Evolutionary conservation across 2,113 vertebrate species (phyloP).

Genomic region (Periophthalmus modestus): DNA sequence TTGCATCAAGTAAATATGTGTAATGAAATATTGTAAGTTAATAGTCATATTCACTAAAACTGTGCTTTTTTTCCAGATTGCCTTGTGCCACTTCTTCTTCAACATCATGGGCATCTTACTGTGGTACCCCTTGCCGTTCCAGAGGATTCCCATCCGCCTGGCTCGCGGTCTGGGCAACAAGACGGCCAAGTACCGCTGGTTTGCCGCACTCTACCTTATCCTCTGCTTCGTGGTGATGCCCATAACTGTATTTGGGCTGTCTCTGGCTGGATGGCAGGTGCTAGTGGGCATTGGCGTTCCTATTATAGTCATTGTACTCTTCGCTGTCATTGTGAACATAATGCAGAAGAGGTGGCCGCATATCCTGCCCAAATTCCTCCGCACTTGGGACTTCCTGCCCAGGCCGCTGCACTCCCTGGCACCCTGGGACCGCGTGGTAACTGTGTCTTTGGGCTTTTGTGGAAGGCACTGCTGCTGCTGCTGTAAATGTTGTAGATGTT

Average conservation of each 20-base stretch:
- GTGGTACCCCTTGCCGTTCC: slow-evolving; percentile 90
- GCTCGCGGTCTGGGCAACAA: slow-evolving; percentile 83
- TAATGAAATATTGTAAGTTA: no score
- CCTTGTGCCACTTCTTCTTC: slow-evolving; percentile 97
- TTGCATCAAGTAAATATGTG: no score
- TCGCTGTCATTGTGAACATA: slow-evolving; percentile 78
- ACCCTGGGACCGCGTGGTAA: slow-evolving; percentile 85
- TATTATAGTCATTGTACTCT: slow-evolving; percentile 61
- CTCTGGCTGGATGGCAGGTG: slow-evolving; percentile 88
- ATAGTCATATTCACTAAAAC: neutral
- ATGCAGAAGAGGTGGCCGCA: slow-evolving; percentile 80
- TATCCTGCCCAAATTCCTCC: slow-evolving; percentile 78
- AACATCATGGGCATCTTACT: slow-evolving; percentile 92
- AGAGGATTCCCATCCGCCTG: slow-evolving; percentile 87
- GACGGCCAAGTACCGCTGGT: slow-evolving; percentile 93
- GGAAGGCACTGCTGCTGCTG: slow-evolving; percentile 80
- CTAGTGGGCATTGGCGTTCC: slow-evolving; percentile 88
- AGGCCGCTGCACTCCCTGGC: slow-evolving; percentile 85
- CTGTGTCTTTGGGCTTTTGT: slow-evolving; percentile 61
- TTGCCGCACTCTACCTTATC: slow-evolving; percentile 87
- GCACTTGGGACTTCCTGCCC: slow-evolving; percentile 88
- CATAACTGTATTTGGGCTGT: slow-evolving; percentile 84
- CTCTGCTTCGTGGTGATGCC: slow-evolving; percentile 86
- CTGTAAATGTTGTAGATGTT: slow-evolving; percentile 80
- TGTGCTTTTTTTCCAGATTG: slow-evolving; percentile 78